Conservation (phyloP, 2,888 invertebrate genomes). For the Microctonus hyperodae region DNA sequence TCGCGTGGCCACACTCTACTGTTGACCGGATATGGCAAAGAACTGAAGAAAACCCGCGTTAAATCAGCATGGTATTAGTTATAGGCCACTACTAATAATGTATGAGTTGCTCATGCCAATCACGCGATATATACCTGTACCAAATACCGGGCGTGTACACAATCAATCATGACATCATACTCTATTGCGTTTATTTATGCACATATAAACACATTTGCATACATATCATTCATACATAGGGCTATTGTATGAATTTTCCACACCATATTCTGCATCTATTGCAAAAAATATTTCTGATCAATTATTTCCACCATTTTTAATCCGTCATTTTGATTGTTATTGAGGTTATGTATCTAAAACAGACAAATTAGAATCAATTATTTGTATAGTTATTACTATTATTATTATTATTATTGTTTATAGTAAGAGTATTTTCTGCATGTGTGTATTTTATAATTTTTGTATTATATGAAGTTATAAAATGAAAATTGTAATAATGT, state of each 20-base stretch:
- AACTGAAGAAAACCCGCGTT: constrained; percentile 38
- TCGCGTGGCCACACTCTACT: constrained; percentile 35
- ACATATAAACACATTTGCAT: constrained; percentile 4
- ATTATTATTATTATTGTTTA: too few relatives aligned
- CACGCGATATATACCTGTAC: constrained; percentile 54
- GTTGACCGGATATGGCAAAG: constrained; percentile 56
- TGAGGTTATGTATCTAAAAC: too few relatives aligned
- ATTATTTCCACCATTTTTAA: too few relatives aligned
- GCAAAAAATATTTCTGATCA: too few relatives aligned
- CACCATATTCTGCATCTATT: too few relatives aligned
- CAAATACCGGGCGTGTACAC: constrained; percentile 51
- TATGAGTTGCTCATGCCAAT: constrained; percentile 50
- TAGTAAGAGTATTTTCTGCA: too few relatives aligned
- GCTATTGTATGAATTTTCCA: constrained; percentile 6
- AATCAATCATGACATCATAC: constrained; percentile 49
- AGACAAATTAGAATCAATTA: too few relatives aligned
- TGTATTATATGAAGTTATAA: too few relatives aligned
- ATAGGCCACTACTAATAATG: background rate
- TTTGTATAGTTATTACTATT: too few relatives aligned
- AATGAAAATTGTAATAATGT: background rate
- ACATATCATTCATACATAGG: constrained; percentile 17
- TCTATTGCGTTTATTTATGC: constrained; percentile 5
- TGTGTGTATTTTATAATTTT: too few relatives aligned
- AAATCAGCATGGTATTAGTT: constrained; percentile 25
- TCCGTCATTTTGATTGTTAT: too few relatives aligned